Percentiles rank a stretch among this genome's conserved stretches.
Conservation (phyloP, 2,888 invertebrate genomes). For the Nymphalis urticae region DNA sequence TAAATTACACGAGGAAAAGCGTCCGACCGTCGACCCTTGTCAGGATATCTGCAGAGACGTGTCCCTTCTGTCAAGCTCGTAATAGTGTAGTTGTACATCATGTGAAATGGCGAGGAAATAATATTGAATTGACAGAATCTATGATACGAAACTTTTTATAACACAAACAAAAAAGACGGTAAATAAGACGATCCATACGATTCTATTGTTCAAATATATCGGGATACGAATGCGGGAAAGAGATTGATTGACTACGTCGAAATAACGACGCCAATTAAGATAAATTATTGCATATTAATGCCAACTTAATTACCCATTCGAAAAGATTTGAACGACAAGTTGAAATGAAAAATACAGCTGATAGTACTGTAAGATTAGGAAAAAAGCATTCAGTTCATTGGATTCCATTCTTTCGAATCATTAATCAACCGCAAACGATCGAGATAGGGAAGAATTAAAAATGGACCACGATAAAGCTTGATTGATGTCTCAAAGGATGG, state of each 20-base stretch:
- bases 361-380: background rate
- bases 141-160: background rate
- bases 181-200: no score
- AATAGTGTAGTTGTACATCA: slow-evolving; percentile 8
- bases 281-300: background rate
- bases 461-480: slow-evolving; percentile 19
- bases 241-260: no score
- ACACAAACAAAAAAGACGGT: no score
- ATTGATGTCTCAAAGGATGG: slow-evolving; percentile 27
- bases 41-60: slow-evolving; percentile 12
- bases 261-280: no score
- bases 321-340: background rate
- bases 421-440: slow-evolving; percentile 28
- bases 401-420: slow-evolving; percentile 10
- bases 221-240: no score
- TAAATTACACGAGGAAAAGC: background rate
- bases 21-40: slow-evolving; percentile 21
- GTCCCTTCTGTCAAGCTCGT: slow-evolving; percentile 14
- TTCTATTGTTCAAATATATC: no score
- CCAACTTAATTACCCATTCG: background rate
- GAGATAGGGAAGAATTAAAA: slow-evolving; percentile 29
- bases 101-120: slow-evolving; percentile 5
- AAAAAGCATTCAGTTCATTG: slow-evolving; percentile 8
- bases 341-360: slow-evolving; percentile 2
- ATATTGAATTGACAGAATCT: background rate